Conservation (phyloP, 2,888 invertebrate genomes). For the Ornithoptera priamus region DNA sequence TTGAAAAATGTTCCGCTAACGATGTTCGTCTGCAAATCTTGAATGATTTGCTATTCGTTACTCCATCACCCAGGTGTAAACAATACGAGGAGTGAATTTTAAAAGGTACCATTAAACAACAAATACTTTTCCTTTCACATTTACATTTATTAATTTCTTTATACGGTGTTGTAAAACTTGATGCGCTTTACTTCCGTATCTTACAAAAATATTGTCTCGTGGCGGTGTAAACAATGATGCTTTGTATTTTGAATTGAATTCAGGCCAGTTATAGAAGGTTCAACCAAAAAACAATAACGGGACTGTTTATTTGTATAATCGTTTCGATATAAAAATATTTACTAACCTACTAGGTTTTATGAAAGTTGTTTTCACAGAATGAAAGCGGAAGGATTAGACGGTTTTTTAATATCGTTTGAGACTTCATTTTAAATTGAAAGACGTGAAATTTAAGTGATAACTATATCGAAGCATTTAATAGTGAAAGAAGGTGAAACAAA, state of each 20-base stretch:
- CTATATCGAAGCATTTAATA: conserved; percentile 6
- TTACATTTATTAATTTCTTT: no score
- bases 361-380: not conserved
- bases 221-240: conserved; percentile 6
- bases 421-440: not conserved
- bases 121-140: not conserved
- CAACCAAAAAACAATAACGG: not conserved
- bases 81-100: conserved; percentile 6
- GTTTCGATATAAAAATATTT: not conserved
- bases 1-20: conserved; percentile 21
- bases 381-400: not conserved
- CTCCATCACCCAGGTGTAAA: conserved; percentile 6
- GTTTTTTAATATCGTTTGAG: not conserved
- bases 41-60: conserved; percentile 11
- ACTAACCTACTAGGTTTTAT: not conserved
- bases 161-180: no score
- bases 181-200: not conserved
- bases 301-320: not conserved
- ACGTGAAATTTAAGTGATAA: conserved; percentile 9
- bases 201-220: not conserved
- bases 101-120: not conserved
- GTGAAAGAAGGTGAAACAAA: conserved; percentile 24
- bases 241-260: conserved; percentile 4
- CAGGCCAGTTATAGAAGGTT: not conserved
- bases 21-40: conserved; percentile 18